Percentiles rank a stretch among this genome's conserved stretches.
Evolutionary conservation across 2,797 vertebrate genomes (phyloP).

Genomic region (Anguilla pacifica): DNA sequence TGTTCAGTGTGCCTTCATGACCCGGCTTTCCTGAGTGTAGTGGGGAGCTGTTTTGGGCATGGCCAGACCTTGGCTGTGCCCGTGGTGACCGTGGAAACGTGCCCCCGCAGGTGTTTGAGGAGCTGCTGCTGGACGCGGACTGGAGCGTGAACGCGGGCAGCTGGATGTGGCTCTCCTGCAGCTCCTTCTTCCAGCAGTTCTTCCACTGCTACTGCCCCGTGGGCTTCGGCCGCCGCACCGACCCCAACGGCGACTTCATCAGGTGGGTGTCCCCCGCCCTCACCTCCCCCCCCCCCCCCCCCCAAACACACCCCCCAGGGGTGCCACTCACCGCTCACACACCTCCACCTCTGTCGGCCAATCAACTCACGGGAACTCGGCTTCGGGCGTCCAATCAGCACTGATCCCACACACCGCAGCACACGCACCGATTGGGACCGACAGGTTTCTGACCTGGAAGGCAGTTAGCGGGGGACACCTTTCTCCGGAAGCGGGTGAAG

Average conservation of each 20-base stretch:
- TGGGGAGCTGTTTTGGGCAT: too few species aligned
- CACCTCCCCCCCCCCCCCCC: too few species aligned
- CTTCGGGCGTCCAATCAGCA: conserved; percentile 23
- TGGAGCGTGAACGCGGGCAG: conserved; percentile 63
- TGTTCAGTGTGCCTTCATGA: too few species aligned
- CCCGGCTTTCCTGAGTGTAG: too few species aligned
- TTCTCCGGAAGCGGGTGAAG: neutral
- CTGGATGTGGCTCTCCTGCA: conserved; percentile 65
- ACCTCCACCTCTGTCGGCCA: neutral
- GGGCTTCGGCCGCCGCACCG: conserved; percentile 78
- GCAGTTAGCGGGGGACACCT: conserved; percentile 19
- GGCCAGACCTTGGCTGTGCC: neutral
- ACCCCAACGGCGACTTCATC: conserved; percentile 82
- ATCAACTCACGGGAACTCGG: conserved; percentile 21
- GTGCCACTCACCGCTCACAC: neutral
- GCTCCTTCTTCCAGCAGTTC: conserved; percentile 82
- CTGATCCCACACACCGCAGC: neutral
- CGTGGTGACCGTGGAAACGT: neutral
- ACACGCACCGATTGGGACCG: neutral
- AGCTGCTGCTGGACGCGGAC: conserved; percentile 61
- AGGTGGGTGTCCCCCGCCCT: conserved; percentile 63
- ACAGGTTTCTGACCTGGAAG: conserved; percentile 18
- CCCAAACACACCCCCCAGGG: neutral
- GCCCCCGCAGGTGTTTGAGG: conserved; percentile 58
- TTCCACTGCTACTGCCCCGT: conserved; percentile 84